Evolutionary conservation across 2,888 invertebrate species (phyloP), one percentile per base, ranked within the genome.

Genomic region (Hololepta plana): DNA sequence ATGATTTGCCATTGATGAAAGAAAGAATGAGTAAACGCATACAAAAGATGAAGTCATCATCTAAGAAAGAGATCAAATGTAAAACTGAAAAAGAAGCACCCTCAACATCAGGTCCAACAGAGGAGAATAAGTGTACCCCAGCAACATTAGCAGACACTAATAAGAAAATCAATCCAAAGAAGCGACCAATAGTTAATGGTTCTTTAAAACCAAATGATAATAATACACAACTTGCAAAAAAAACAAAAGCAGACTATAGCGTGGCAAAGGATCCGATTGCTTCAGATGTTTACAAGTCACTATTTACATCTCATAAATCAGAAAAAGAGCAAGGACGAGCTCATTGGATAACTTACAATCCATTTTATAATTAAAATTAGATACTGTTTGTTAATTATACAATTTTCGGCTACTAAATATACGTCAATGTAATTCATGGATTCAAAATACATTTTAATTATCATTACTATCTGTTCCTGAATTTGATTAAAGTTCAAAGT

Each of bases 301-400:
- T 98, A 26, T 98, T 98, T 47, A 96, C 93, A 0, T 71, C 80
- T 5, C 90, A 90, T 47, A 68, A 79, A 44, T 74, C 69, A 28
- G 95, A 93, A 29, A 67, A 80, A 41, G 73, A 79, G 27, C 90
- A 95, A 50, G 66, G 72, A 22, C 72, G 80, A 39, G 90, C 90
- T 2, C 93, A 96, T 51, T 98, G 96, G 98, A 75, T 96, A 28
- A 96, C 96, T 0, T 93, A 88, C 45, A 96, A 96, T 63, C 96
- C 96, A 25, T 85, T 85, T 54, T 87, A 85, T 51, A 85, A 85
- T 58, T 79, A 57, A 59, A 23, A 24, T 29, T 32, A 27, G 20
- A n/a, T 15, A 12, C 11, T 25, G 9, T 25, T 15, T 15, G 10
- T 7, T n/a, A 5, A 9, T 6, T 23, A 6, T 24, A n/a, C n/a